Evolutionary conservation across 2,797 vertebrate genomes (phyloP).

Genomic region (Microchirus variegatus): DNA sequence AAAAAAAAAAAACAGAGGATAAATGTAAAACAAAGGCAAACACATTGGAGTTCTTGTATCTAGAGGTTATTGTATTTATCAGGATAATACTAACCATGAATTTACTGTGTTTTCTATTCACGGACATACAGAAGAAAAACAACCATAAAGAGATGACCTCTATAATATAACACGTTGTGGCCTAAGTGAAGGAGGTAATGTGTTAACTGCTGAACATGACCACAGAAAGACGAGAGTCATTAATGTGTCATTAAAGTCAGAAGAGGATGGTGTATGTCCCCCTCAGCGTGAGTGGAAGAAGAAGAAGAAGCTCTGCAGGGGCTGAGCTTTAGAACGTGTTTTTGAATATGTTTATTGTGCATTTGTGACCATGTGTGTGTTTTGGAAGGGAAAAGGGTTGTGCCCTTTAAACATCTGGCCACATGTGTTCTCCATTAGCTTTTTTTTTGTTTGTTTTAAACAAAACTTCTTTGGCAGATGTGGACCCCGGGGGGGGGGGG

Average conservation of each 20-base stretch:
- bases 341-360: constrained; percentile 26
- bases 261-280: constrained; percentile 30
- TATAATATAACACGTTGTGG: not conserved
- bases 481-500: constrained; percentile 42
- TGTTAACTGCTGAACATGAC: constrained; percentile 33
- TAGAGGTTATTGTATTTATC: too few relatives aligned
- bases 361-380: constrained; percentile 18
- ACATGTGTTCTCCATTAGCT: constrained; percentile 74
- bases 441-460: constrained; percentile 5
- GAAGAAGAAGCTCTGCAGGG: constrained; percentile 35
- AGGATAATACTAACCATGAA: too few relatives aligned
- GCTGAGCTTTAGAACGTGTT: constrained; percentile 39
- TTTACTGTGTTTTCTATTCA: too few relatives aligned
- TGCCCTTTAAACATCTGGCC: constrained; percentile 58
- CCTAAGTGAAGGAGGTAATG: constrained; percentile 13
- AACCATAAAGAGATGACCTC: too few relatives aligned
- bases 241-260: constrained; percentile 37
- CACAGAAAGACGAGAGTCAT: constrained; percentile 43
- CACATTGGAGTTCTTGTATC: too few relatives aligned
- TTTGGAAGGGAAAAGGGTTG: constrained; percentile 10
- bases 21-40: too few relatives aligned
- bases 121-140: too few relatives aligned
- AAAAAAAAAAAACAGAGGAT: too few relatives aligned
- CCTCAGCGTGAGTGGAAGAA: constrained; percentile 42
- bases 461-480: constrained; percentile 68